Base-by-base conservation (phyloP, 2,888 invertebrate species). In the Asteroscopus sphinx region DNA sequence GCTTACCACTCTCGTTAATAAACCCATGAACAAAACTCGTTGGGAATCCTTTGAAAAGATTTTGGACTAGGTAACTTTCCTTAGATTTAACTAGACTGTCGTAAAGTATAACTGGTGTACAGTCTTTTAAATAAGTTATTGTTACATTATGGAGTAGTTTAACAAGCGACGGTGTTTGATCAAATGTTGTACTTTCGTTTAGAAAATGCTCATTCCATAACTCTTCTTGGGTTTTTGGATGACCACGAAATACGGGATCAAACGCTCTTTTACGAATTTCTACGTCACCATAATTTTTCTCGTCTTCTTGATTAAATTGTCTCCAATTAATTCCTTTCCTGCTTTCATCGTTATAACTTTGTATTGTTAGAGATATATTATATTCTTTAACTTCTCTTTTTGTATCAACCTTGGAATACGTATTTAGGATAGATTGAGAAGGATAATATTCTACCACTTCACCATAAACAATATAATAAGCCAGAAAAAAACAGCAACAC, bases 101-200 rank as follows among this genome's bases (percentile, higher is more conserved):
- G 70, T 97, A 97, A n/a, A 97, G 92, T 59, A 96, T 93, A 1
- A 96, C 93, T 1, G 96, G 95, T 0, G 95, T 95, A 75, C 97
- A 97, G 54, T 95, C 95, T n/a, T 85, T 88, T 21, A 97, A 83
- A 85, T 97, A 95, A 7, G 95, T 93, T 0, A 88, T 42, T 0
- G 96, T 95, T 32, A 97, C 92, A 76, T 95, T 95, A 59, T 95
- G 94, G 4, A 97, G 79, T 11, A 97, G 89, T 41, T 88, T 88
- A 1, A 96, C 95, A 8, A 97, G 86, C 0, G 96, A 96, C n/a
- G 91, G 83, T 0, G 90, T 92, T 85, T 96, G 95, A 63, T 95
- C 94, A 37, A 88, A 93, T 8, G 68, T 79, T 21, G 64, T 42
- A 35, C 67, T 83, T 73, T 90, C 82, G 26, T 94, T 82, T n/a